Percentiles rank a stretch among this genome's conserved stretches.
phyloP scores from a whole-genome alignment of 1,140 invertebrate genomes.

The Drosophila truncata region DNA sequence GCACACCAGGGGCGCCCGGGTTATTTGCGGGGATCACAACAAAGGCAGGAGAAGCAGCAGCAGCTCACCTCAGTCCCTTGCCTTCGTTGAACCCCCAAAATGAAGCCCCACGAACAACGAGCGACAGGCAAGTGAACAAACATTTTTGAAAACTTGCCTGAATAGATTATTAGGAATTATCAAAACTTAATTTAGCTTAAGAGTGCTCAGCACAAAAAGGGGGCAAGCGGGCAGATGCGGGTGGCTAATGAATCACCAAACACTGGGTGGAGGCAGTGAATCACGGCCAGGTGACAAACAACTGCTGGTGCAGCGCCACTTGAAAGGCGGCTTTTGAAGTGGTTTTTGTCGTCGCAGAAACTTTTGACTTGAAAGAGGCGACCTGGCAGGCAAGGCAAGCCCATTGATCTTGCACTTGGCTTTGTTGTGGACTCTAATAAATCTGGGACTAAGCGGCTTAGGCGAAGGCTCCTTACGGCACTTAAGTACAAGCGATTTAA shows the following conservation, averaged over 20 bases:
- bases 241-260: slow-evolving; percentile 63
- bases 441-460: slow-evolving; percentile 63
- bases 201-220: slow-evolving; percentile 29
- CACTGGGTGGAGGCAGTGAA: neutral
- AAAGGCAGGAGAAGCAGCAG: slow-evolving; percentile 26
- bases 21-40: slow-evolving; percentile 45
- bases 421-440: slow-evolving; percentile 68
- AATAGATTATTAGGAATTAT: slow-evolving; percentile 85
- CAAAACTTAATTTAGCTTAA: slow-evolving; percentile 83
- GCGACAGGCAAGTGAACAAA: slow-evolving; percentile 70
- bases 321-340: slow-evolving; percentile 76
- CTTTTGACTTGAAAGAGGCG: slow-evolving; percentile 48
- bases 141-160: slow-evolving; percentile 76
- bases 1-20: slow-evolving; percentile 12
- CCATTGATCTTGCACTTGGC: slow-evolving; percentile 72
- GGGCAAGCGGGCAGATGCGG: slow-evolving; percentile 23
- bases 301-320: slow-evolving; percentile 48
- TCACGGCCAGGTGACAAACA: slow-evolving; percentile 70
- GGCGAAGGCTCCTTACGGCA: slow-evolving; percentile 16
- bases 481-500: slow-evolving; percentile 63
- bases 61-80: slow-evolving; percentile 25
- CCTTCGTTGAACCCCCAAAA: neutral
- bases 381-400: slow-evolving; percentile 33
- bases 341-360: slow-evolving; percentile 53
- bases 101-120: slow-evolving; percentile 3